These are phyloP conservation scores for Adelosebastes latens DNA, from an alignment of 2,797 vertebrate genomes.

Conservation along the genomic window DNA sequence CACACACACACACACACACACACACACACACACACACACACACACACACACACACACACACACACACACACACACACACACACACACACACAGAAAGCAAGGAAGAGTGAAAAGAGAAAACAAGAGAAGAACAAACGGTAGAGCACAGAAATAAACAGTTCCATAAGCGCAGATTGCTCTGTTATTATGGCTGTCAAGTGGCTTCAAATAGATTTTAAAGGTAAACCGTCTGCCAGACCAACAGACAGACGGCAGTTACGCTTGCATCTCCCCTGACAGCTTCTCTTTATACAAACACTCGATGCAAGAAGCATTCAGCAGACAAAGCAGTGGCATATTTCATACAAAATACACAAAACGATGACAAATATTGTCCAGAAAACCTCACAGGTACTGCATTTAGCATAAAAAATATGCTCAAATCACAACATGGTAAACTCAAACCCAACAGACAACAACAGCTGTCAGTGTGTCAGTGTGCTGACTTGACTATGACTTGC, in stretches of 20 bases:
- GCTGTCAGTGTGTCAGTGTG: no score
- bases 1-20: not conserved
- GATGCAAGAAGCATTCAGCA: not conserved
- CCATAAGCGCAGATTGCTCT: constrained; percentile 41
- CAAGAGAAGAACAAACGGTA: constrained; percentile 37
- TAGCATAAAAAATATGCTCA: no score
- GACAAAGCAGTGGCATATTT: constrained; percentile 16
- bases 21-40: accelerated
- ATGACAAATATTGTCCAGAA: no score
- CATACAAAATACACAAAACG: not conserved
- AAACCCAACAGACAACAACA: no score
- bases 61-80: no score
- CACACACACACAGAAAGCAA: not conserved
- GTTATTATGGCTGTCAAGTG: constrained; percentile 49
- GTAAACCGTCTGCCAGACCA: constrained; percentile 38
- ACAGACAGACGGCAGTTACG: constrained; percentile 27
- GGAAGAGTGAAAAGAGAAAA: not conserved
- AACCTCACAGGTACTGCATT: no score
- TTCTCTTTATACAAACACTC: constrained; percentile 12
- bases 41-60: accelerated
- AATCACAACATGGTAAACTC: no score
- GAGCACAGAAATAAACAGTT: constrained; percentile 38
- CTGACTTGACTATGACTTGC: no score
- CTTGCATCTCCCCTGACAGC: constrained; percentile 30
- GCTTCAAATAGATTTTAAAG: constrained; percentile 67